Conservation (phyloP, 2,113 vertebrate genomes). For the Tachysurus vachellii region DNA sequence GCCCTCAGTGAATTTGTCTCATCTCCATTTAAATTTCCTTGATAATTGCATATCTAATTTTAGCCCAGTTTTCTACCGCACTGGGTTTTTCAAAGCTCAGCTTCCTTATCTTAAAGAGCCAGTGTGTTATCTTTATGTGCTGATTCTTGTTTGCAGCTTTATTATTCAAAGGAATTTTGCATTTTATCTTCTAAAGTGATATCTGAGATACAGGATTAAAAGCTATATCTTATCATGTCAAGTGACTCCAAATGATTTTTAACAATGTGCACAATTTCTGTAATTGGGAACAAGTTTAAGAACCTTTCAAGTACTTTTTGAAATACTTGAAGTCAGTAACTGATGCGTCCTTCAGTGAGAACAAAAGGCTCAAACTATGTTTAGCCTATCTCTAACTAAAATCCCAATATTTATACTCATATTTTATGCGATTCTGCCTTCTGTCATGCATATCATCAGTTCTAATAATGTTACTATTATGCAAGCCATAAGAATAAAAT, state of each 20-base stretch:
- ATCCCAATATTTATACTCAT: not conserved
- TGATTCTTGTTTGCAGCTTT: conserved; percentile 20
- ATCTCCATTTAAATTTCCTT: conserved; percentile 33
- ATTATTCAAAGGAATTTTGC: conserved; percentile 38
- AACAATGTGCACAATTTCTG: not conserved
- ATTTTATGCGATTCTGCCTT: not conserved
- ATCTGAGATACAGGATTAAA: conserved; percentile 31
- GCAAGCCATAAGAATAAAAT: not conserved
- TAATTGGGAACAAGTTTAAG: conserved; percentile 27
- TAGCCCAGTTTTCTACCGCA: not conserved
- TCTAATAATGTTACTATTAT: not conserved
- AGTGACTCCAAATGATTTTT: conserved; percentile 8
- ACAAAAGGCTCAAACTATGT: conserved; percentile 29
- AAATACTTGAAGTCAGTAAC: conserved; percentile 20
- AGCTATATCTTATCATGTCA: not conserved
- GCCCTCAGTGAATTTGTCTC: conserved; percentile 15
- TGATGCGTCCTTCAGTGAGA: conserved; percentile 18
- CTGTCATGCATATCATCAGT: not conserved
- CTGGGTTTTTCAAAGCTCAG: conserved; percentile 9
- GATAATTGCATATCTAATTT: conserved; percentile 12
- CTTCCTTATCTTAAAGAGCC: conserved; percentile 33
- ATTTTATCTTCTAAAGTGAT: conserved; percentile 32
- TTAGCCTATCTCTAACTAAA: not conserved
- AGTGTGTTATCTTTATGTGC: conserved; percentile 31
- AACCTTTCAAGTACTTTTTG: conserved; percentile 30